Base-by-base conservation (phyloP, 2,113 vertebrate species). In the Festucalex cinctus region DNA sequence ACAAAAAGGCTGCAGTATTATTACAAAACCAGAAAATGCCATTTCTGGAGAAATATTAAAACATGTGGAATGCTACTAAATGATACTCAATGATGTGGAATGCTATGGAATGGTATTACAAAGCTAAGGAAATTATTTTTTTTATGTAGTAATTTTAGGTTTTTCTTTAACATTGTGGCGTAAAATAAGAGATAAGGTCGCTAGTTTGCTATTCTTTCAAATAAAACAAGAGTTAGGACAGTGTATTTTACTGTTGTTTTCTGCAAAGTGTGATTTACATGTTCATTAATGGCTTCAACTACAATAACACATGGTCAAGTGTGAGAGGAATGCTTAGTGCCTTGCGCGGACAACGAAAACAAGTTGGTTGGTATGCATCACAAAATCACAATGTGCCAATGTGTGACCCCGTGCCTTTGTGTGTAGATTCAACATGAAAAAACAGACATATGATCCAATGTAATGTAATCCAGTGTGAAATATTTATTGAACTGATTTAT, bases 121-220 rank as follows among this genome's bases (percentile, higher is more conserved):
- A 39, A 10, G 37, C 10, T 39, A 39, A 9, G 8, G 37, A 39
- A 3, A 2, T 39, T 8, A 39, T 39, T 10, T 39, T 10, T 39
- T 10, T 39, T 10, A 39, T 39, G 10, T 10, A 39, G 9, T 10
- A 10, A 10, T 1, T 39, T 2, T 39, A 39, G 2, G 74, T 75
- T 64, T 64, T 46, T 62, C 20, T 65, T 24, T 5, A 70, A 67
- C 63, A 65, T 63, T 63, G 36, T 0, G 14, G 53, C 20, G 66
- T 41, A 70, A 37, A 65, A 65, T 35, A 69, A 48, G 10, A 41
- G 12, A 41, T 41, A 41, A 41, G 12, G 39, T 41, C 8, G 9
- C 10, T 56, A 65, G 82, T 85, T 81, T 86, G 74, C 75, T 75
- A 77, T 58, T 68, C 66, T 67, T 69, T 71, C 44, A 68, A 75